Percentiles rank a stretch among this genome's conserved stretches.
Conservation (phyloP, 2,113 vertebrate genomes). For the Zapus hudsonius region DNA sequence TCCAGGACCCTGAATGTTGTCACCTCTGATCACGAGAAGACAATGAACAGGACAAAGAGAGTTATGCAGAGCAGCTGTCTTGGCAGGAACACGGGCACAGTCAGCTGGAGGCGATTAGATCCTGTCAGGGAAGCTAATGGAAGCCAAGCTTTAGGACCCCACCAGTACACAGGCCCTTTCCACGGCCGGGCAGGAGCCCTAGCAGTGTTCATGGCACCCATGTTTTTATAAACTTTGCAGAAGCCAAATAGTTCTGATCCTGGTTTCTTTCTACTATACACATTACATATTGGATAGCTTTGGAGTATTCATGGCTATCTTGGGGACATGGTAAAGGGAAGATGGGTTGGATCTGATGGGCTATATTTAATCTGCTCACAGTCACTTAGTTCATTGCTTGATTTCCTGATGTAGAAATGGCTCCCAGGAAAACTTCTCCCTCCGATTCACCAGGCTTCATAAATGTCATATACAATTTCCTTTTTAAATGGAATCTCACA, state of each 20-base stretch:
- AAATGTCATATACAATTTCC: not conserved
- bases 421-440: constrained; percentile 4
- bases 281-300: not conserved
- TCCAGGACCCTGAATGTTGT: not conserved
- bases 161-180: not conserved
- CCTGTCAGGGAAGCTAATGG: not conserved
- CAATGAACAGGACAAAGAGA: not conserved
- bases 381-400: not conserved
- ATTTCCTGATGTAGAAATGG: not conserved
- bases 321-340: not conserved
- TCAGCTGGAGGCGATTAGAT: not conserved
- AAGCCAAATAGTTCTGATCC: not conserved
- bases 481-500: not conserved
- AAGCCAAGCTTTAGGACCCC: not conserved
- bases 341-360: not conserved
- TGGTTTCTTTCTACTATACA: not conserved
- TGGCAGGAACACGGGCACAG: not conserved
- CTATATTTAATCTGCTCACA: not conserved
- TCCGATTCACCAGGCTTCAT: not conserved
- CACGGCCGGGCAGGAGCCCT: not conserved
- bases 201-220: not conserved
- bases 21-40: not conserved
- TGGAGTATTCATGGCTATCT: not conserved
- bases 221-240: not conserved
- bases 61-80: not conserved